Base-by-base conservation (phyloP, 2,888 invertebrate genomes). In the Campoplex nolae region DNA sequence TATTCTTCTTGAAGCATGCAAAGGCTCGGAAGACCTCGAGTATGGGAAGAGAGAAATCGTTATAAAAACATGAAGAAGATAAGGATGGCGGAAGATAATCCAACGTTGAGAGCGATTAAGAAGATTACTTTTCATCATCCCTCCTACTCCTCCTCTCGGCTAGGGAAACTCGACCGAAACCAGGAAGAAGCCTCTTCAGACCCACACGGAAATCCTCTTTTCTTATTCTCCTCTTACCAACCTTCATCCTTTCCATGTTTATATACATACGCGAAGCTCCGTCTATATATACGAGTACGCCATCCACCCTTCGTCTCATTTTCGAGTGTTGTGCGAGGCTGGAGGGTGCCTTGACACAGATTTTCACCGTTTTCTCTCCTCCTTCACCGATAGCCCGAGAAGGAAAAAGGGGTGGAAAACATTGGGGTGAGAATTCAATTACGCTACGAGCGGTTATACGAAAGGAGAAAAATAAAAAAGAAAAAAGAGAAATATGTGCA, bases 351-450 rank as follows among this genome's bases (percentile, higher is more conserved):
- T 88, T 89, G 88, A 89, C 89, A 88, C 82, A 88, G 86, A 88
- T 86, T 83, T 74, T 62, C 84, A 68, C 68, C 83, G 56, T 75
- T 76, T 84, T 68, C 78, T 38, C 38, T 35, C 71, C 67, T 68
- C 67, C 65, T 6, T 3, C 32, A 9, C 1, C 9, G 35, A n/a
- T 38, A 45, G 45, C 62, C 23, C 82, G 42, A 48, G 32, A 28
- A 35, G 54, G 58, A 67, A 48, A 38, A 73, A 65, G 65, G 79
- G 83, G 58, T 73, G 65, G 80, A 83, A 89, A 91, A 91, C 90
- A 88, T 56, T 45, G 45, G 62, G 35, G 89, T 83, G 75, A 85
- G 87, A 89, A 93, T 92, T 92, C 92, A 92, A 93, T 93, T 92
- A 93, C 88, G 38, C 74, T 78, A 45, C 32, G 62, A 65, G 28